Evolutionary conservation across 1,140 invertebrate genomes (phyloP), one percentile per base, ranked within the genome.

Genomic region (Gonatopus flavifemur): DNA sequence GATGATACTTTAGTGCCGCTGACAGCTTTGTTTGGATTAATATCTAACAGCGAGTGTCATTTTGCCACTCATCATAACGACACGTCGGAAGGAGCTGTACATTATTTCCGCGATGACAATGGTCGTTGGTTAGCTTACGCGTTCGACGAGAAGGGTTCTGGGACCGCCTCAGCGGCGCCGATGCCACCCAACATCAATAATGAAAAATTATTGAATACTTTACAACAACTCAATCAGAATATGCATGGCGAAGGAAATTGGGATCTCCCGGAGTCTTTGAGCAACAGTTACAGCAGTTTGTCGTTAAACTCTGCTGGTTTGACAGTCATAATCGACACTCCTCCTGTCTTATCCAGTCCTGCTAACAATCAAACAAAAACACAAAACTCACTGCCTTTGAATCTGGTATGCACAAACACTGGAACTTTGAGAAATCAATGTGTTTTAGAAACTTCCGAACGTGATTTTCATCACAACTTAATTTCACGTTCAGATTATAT

Each of bases 31-130:
- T 62, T 67, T 44, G 39, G 76, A 72, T 18, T 83, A 68, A 44
- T 82, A 79, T 69, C 77, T 39, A 64, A 76, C 52, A 49, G 80
- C 66, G 62, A 81, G 50, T 72, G 69, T 32, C 90, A 94, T 67
- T 77, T 93, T 21, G 91, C 92, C 0, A 86, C 84, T 10, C 89
- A 88, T 42, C 90, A 94, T 67, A 89, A 93, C 51, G 93, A 96
- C 59, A 93, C 91, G 0, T 86, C 85, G 5, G 88, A 93, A 62
- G 93, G 92, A 30, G 90, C 91, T 5, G 86, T 94, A 33, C 93
- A 96, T 72, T 92, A 87, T 67, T 94, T 93, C 71, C 79, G 83
- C 52, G 86, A 88, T 53, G 86, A 88, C 58, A 82, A 83, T 45
- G 85, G 85, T 0, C 82, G 86, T 28, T 86, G 82, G 82, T 78